These are phyloP conservation scores for Bostrychus sinensis DNA, from an alignment of 2,113 vertebrate genomes.

Conservation along the genomic window DNA sequence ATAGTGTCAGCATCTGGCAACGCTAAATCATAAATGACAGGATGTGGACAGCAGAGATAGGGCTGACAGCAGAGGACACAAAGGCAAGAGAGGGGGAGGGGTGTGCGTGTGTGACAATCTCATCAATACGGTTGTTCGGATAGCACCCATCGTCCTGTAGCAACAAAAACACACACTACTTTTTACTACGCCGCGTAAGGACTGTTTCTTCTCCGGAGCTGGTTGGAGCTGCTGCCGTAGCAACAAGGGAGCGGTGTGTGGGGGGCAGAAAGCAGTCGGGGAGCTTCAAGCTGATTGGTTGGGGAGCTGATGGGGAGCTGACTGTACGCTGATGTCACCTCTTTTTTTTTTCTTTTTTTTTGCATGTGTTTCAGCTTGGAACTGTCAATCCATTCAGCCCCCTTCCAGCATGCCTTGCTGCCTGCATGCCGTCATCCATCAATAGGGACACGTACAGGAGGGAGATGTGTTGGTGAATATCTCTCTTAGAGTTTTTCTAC, in stretches of 20 bases:
- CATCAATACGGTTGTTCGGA: too few relatives aligned
- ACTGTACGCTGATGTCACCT: constrained; percentile 61
- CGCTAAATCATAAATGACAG: constrained; percentile 42
- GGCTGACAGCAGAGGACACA: constrained; percentile 9
- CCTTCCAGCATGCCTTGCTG: constrained; percentile 28
- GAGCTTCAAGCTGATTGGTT: constrained; percentile 55
- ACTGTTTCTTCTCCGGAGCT: constrained; percentile 44
- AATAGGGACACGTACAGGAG: constrained; percentile 30
- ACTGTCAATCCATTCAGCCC: constrained; percentile 58
- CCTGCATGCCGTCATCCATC: constrained; percentile 60
- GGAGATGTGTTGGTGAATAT: constrained; percentile 33
- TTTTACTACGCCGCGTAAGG: too few relatives aligned
- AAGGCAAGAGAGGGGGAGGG: neutral
- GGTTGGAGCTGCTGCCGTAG: constrained; percentile 69
- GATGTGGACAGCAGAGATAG: constrained; percentile 22
- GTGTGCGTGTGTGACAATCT: neutral
- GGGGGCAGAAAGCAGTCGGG: constrained; percentile 48
- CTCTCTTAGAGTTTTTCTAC: neutral
- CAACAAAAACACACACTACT: constrained; percentile 20
- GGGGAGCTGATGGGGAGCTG: too few relatives aligned
- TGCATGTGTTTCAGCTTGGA: constrained; percentile 12
- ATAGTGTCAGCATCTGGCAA: constrained; percentile 20
- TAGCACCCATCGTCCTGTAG: constrained; percentile 11
- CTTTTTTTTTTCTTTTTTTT: too few relatives aligned
- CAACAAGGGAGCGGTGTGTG: constrained; percentile 74